Base-by-base conservation (phyloP, 2,888 invertebrate species). In the Euclidia mi region DNA sequence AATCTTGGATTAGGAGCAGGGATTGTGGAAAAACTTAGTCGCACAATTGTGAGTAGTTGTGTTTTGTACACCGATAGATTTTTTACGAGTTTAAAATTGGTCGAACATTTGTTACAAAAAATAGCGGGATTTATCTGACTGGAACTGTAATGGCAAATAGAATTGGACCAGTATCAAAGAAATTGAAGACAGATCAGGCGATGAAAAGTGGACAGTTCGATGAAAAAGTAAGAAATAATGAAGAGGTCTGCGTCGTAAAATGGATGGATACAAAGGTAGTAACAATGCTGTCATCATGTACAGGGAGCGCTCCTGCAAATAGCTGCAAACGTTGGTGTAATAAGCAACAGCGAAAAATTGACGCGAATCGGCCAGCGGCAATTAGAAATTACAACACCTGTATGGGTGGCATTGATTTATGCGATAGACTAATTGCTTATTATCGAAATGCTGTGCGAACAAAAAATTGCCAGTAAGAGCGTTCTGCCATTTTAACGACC, bases 331-430 rank as follows among this genome's bases (percentile, higher is more conserved):
- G 50, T n/a, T 51, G 64, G 67, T 65, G 55, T 51, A 61, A 73
- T 58, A 46, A 45, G 29, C 38, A 69, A 63, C 58, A 59, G 55
- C 31, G 45, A 47, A 56, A 57, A 42, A 58, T 68, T 40, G 69
- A 50, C 68, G 73, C 63, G n/a, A 18, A 46, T 15, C 55, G 52
- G 37, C 63, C 60, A 41, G 56, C 59, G 41, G 62, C 66, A 29
- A 65, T 78, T 3, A 63, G 50, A 56, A 68, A 71, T 49, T 78
- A 78, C 62, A 79, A 82, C 57, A 59, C 58, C 43, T 72, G 59
- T 40, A 62, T 61, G 66, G 82, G 82, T 34, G 79, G 81, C 12
- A 82, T 80, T 7, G 79, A 84, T 59, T 51, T 79, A 6, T 67
- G 71, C 32, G 78, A 80, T 45, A 73, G 77, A 57, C 61, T 85